These are phyloP conservation scores for Pelvicachromis taeniatus DNA, from an alignment of 2,113 vertebrate genomes.

Conservation along the genomic window DNA sequence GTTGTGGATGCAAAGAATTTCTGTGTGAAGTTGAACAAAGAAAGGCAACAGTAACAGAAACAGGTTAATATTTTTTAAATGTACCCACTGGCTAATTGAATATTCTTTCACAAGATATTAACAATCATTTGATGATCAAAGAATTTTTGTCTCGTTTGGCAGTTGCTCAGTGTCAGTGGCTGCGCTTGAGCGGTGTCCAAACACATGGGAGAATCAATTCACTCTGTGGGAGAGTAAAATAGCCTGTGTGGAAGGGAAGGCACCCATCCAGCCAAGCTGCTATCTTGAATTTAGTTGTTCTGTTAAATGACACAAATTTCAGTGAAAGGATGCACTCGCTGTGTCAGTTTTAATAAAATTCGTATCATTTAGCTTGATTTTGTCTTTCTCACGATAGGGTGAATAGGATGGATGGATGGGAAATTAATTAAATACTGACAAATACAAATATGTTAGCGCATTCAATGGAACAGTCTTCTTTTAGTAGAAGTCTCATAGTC, in stretches of 20 bases:
- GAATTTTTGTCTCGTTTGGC: constrained; percentile 16
- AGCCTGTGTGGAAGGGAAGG: constrained; percentile 31
- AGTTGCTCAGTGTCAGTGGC: not conserved
- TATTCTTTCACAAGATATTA: constrained; percentile 14
- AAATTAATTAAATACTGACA: too few relatives aligned
- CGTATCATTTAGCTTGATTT: not conserved
- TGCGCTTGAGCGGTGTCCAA: constrained; percentile 45
- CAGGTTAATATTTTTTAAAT: not conserved
- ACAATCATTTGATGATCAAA: constrained; percentile 24
- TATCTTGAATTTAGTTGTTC: constrained; percentile 22
- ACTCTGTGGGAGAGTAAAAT: constrained; percentile 59
- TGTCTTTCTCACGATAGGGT: fast-evolving
- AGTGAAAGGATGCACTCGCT: not conserved
- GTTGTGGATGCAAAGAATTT: not conserved
- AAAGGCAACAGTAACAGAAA: not conserved
- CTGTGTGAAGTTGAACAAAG: not conserved
- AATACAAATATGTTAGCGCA: too few relatives aligned
- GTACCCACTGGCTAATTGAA: not conserved
- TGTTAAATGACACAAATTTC: constrained; percentile 20
- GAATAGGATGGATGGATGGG: not conserved
- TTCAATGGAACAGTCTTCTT: not conserved
- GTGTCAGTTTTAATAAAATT: not conserved
- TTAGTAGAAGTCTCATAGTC: not conserved
- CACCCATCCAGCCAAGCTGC: constrained; percentile 65
- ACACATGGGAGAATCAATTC: constrained; percentile 56